Conservation (phyloP, 1,140 invertebrate species). For the Cheumatopsyche charites region DNA sequence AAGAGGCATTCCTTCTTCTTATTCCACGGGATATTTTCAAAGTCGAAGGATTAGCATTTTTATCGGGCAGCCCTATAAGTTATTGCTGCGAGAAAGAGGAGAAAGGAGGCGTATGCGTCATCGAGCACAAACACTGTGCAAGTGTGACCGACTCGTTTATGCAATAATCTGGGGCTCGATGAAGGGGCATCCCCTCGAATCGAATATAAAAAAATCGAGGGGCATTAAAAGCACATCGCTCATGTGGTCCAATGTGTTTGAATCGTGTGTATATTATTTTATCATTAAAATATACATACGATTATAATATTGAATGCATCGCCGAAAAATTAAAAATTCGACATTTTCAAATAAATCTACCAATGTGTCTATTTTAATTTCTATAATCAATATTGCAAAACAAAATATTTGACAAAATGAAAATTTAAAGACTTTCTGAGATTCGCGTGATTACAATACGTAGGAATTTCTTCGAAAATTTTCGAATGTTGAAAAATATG, state of each 20-base stretch:
- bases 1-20: constrained; percentile 35
- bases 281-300: constrained; percentile 40
- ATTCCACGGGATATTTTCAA: constrained; percentile 17
- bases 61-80: background rate
- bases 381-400: too few relatives aligned
- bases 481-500: too few relatives aligned
- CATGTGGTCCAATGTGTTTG: constrained; percentile 15
- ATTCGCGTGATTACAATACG: too few relatives aligned
- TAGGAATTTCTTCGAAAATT: too few relatives aligned
- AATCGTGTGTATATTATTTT: constrained; percentile 33
- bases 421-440: too few relatives aligned
- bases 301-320: too few relatives aligned
- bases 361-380: too few relatives aligned
- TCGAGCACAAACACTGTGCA: constrained; percentile 27
- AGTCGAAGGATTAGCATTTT: constrained; percentile 10
- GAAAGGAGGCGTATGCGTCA: constrained; percentile 26
- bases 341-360: too few relatives aligned
- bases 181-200: constrained; percentile 1
- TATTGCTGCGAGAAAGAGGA: too few relatives aligned
- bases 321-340: too few relatives aligned
- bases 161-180: constrained; percentile 7
- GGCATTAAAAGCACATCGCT: constrained; percentile 38
- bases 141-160: constrained; percentile 27
- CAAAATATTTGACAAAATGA: too few relatives aligned
- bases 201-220: constrained; percentile 9